Percentiles rank a stretch among this genome's conserved stretches.
phyloP scores from a whole-genome alignment of 2,113 vertebrate species.

The Microcebus ravelobensis region DNA sequence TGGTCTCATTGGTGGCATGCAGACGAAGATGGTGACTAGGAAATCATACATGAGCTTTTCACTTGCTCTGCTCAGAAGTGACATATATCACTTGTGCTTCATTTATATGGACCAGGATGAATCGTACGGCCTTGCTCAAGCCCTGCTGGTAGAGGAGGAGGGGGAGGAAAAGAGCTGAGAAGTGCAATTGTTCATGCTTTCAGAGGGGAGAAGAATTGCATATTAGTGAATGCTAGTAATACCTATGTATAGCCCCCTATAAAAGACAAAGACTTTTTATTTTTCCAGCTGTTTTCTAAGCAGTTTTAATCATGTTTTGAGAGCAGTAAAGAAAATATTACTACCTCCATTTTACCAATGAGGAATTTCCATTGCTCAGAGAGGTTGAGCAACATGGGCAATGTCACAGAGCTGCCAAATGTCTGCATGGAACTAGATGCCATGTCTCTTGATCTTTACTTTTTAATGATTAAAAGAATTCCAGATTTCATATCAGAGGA shows the following conservation, averaged over 20 bases:
- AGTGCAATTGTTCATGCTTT: not conserved
- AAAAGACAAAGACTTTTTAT: not conserved
- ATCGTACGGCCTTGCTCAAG: not conserved
- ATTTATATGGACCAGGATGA: not conserved
- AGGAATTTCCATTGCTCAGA: not conserved
- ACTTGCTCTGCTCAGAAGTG: not conserved
- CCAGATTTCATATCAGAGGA: not conserved
- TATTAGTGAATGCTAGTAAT: fast-evolving
- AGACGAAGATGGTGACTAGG: not conserved
- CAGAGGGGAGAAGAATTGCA: not conserved
- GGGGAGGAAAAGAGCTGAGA: not conserved
- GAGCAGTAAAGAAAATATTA: not conserved
- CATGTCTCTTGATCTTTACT: not conserved
- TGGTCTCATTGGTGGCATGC: not conserved
- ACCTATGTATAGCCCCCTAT: not conserved
- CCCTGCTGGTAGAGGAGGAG: too few relatives aligned
- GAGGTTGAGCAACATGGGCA: not conserved
- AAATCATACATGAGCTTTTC: not conserved
- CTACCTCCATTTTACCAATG: not conserved
- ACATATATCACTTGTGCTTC: not conserved
- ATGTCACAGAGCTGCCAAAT: not conserved
- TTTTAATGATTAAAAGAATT: not conserved
- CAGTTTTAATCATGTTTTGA: not conserved
- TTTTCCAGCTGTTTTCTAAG: not conserved
- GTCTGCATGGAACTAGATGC: not conserved